These are phyloP conservation scores for Pterocles burchelli DNA, from an alignment of 2,113 vertebrate species.

Conservation along the genomic window DNA sequence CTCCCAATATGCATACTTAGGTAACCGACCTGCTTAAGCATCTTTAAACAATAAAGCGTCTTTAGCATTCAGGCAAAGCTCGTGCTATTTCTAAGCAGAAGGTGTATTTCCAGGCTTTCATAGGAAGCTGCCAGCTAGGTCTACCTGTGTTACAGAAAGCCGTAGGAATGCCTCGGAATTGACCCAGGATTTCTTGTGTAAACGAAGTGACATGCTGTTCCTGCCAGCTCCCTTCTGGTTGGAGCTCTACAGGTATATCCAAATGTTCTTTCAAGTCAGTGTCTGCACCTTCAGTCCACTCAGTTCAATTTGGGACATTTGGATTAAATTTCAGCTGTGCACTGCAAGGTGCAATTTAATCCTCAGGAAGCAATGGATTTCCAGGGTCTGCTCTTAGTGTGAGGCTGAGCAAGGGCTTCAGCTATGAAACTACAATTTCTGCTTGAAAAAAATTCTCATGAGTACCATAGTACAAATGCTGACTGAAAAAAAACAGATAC, in stretches of 20 bases:
- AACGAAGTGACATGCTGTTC: not conserved
- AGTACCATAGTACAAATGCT: not conserved
- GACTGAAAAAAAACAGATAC: not conserved
- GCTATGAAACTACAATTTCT: not conserved
- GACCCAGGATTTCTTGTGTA: not conserved
- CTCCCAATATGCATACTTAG: not conserved
- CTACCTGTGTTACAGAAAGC: not conserved
- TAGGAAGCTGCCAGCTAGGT: not conserved
- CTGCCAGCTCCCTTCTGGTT: not conserved
- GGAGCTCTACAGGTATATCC: not conserved
- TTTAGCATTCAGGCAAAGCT: not conserved
- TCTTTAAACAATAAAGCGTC: not conserved
- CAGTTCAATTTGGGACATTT: not conserved
- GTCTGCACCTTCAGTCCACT: not conserved
- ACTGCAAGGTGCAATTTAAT: not conserved
- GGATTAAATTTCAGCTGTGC: constrained; percentile 12
- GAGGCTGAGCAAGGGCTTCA: not conserved
- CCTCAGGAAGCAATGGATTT: not conserved
- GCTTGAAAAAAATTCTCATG: not conserved
- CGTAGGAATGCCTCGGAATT: not conserved
- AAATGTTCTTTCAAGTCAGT: not conserved
- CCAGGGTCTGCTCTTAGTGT: not conserved
- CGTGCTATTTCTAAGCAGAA: not conserved
- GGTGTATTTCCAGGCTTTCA: not conserved
- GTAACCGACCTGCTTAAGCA: not conserved